A percentile compares a stretch with the other conserved stretches of the same genome.
Conservation (phyloP, 2,888 invertebrate species). For the Caenorhabditis parvicauda region DNA sequence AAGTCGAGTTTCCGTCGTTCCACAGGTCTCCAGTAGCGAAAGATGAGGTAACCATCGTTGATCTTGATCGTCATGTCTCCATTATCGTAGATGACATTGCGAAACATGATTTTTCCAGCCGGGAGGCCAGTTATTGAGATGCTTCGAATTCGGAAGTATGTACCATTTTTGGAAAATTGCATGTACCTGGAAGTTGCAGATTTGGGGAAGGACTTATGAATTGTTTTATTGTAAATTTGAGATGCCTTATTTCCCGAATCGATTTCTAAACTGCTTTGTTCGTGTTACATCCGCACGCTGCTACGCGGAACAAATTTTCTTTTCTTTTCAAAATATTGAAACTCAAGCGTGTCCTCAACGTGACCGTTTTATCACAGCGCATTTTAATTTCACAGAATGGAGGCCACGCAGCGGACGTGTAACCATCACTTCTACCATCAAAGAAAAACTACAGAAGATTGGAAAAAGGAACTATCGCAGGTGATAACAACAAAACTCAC, state of each 20-base stretch:
- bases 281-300: too few relatives aligned
- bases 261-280: too few relatives aligned
- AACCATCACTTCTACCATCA: too few relatives aligned
- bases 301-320: too few relatives aligned
- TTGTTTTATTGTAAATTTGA: neutral
- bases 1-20: slow-evolving; percentile 25
- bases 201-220: neutral
- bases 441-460: too few relatives aligned
- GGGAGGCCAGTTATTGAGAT: slow-evolving; percentile 84
- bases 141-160: slow-evolving; percentile 71
- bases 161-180: slow-evolving; percentile 33
- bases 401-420: too few relatives aligned
- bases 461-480: too few relatives aligned
- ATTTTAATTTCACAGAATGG: too few relatives aligned
- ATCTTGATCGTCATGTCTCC: slow-evolving; percentile 87
- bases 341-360: too few relatives aligned
- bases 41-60: slow-evolving; percentile 94
- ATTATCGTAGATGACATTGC: slow-evolving; percentile 83
- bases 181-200: slow-evolving; percentile 24
- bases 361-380: too few relatives aligned
- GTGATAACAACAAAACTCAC: slow-evolving; percentile 14
- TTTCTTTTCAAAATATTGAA: too few relatives aligned
- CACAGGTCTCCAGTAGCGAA: slow-evolving; percentile 95
- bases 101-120: slow-evolving; percentile 96
- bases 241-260: neutral